Evolutionary conservation across 1,140 invertebrate species (phyloP).

Genomic region (Pomacea maculata): DNA sequence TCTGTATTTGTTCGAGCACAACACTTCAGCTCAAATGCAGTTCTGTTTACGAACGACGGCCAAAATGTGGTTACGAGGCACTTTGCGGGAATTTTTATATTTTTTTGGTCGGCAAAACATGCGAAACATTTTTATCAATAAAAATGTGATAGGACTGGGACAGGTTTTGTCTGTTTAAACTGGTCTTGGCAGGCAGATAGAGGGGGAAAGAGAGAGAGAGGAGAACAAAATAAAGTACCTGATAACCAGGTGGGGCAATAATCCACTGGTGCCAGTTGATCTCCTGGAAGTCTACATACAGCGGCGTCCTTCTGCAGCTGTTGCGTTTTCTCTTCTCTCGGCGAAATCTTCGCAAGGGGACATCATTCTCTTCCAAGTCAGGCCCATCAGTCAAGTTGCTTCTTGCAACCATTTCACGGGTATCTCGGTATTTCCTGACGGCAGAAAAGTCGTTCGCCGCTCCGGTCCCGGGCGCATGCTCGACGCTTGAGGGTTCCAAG

Average conservation of each 20-base stretch:
- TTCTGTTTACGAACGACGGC: too few species aligned
- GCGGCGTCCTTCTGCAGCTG: constrained; percentile 82
- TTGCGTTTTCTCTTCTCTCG: constrained; percentile 68
- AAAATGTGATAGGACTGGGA: too few species aligned
- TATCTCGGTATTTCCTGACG: constrained; percentile 7
- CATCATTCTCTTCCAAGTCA: constrained; percentile 18
- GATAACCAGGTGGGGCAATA: constrained; percentile 92
- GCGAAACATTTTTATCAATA: too few species aligned
- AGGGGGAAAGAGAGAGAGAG: too few species aligned
- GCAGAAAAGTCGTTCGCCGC: neutral
- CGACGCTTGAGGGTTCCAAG: neutral
- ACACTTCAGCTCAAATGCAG: too few species aligned
- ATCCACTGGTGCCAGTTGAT: constrained; percentile 99
- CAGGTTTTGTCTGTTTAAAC: too few species aligned
- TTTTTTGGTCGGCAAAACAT: too few species aligned
- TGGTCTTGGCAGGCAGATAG: too few species aligned
- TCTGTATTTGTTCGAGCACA: too few species aligned
- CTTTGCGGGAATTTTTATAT: too few species aligned
- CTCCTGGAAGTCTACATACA: constrained; percentile 94
- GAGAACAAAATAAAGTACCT: constrained; percentile 61
- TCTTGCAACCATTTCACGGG: neutral
- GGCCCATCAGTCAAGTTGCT: constrained; percentile 7
- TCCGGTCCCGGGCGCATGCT: neutral
- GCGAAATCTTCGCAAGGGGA: constrained; percentile 13
- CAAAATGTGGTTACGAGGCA: too few species aligned